Base-by-base conservation (phyloP, 2,888 invertebrate genomes). In the Tipula lateralis region DNA sequence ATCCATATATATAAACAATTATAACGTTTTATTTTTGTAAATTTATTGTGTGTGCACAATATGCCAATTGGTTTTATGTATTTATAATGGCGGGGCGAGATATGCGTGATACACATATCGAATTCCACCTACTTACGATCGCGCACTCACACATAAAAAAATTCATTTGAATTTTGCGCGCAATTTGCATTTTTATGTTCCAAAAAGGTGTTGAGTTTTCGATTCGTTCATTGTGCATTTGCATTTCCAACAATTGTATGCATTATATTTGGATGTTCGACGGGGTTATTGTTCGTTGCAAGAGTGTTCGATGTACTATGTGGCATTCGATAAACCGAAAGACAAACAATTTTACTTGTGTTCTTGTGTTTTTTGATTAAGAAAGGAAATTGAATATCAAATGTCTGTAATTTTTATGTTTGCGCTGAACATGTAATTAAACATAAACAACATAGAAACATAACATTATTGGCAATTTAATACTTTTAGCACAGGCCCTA, bases 141-240 rank as follows among this genome's bases (percentile, higher is more conserved):
- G 19, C 19, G n/a, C n/a, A n/a, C n/a, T n/a, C n/a, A 50, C 50
- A 50, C 24, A 66, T 24, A 66, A 66, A 9, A 66, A 24, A 66
- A 66, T 66, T 66, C 66, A 66, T 24, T 66, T 66, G 66, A 66
- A 66, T 24, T 66, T 66, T 9, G 66, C 66, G 66, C 66, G 66
- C 66, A 66, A 66, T 66, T 66, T 66, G 66, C 66, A 66, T 66
- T 66, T 66, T 66, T 66, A 66, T 66, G 66, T 66, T 66, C 66
- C 66, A 9, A 66, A 66, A 66, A 66, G 66, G 66, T 66, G 66
- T 66, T 66, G 66, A 66, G 24, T 66, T 24, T 66, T 50, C 19
- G 12, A 19, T 50, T 50, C 6, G 19, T 50, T 19, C 13, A 2
- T 50, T 50, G 50, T 7, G 50, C 19, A 13, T 39, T 39, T 39